Percentiles rank a stretch among this genome's conserved stretches.
Evolutionary conservation across 1,140 invertebrate genomes (phyloP).

Genomic region (Tenebrio molitor): DNA sequence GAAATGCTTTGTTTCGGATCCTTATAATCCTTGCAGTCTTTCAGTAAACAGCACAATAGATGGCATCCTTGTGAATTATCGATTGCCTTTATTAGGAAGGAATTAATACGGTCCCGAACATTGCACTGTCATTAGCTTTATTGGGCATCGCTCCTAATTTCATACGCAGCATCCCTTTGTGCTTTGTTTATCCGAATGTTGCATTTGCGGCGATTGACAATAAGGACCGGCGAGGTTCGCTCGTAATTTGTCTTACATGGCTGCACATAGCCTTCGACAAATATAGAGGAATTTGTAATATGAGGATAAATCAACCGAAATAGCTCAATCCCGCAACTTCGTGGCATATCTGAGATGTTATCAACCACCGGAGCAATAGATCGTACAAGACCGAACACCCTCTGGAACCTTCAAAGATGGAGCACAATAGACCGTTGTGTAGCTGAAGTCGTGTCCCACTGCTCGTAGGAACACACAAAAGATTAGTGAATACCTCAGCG

Average conservation of each 20-base stretch:
- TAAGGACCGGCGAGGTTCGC: not conserved
- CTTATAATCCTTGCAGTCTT: too few species aligned
- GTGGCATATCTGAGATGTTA: slow-evolving; percentile 44
- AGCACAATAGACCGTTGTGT: slow-evolving; percentile 24
- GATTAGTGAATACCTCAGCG: slow-evolving; percentile 59
- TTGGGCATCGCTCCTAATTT: not conserved
- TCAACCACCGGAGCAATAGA: slow-evolving; percentile 45
- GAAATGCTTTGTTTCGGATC: too few species aligned
- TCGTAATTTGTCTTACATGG: slow-evolving; percentile 7
- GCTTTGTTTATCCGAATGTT: not conserved
- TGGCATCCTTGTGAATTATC: not conserved
- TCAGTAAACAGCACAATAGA: not conserved
- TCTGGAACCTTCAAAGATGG: slow-evolving; percentile 21
- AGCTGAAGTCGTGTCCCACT: slow-evolving; percentile 46
- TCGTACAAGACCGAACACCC: slow-evolving; percentile 47
- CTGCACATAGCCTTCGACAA: slow-evolving; percentile 1
- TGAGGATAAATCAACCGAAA: slow-evolving; percentile 54
- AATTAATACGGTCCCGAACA: not conserved
- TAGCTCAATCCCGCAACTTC: slow-evolving; percentile 50
- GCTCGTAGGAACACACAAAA: slow-evolving; percentile 55
- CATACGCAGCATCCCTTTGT: not conserved
- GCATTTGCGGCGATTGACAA: slow-evolving; percentile 4
- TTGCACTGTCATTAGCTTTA: not conserved
- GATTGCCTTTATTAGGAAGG: not conserved
- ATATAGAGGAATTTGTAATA: slow-evolving; percentile 13